A percentile compares a stretch with the other conserved stretches of the same genome.
These are phyloP conservation scores for Caenorhabditis brenneri DNA, from an alignment of 1,140 invertebrate genomes.

Conservation along the genomic window DNA sequence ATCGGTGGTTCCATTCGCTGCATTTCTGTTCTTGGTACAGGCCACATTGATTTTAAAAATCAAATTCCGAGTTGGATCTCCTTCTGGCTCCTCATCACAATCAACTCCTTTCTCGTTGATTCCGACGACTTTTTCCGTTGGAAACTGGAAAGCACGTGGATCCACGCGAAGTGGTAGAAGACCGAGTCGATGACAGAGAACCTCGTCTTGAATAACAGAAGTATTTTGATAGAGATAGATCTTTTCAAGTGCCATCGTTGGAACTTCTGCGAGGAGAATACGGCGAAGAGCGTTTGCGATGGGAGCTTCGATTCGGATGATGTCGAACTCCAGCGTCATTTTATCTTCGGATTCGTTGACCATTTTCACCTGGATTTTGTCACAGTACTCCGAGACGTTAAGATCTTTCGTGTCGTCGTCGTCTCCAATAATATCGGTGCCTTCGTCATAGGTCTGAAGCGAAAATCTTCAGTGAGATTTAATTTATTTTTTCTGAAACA, in stretches of 20 bases:
- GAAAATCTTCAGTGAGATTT: not conserved
- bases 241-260: conserved; percentile 98
- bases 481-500: not conserved
- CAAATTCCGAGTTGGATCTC: conserved; percentile 54
- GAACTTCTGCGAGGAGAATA: conserved; percentile 90
- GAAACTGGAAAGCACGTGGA: conserved; percentile 88
- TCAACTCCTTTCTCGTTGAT: conserved; percentile 60
- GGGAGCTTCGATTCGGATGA: conserved; percentile 86
- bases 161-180: conserved; percentile 92
- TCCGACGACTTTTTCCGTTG: conserved; percentile 73
- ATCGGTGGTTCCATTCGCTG: conserved; percentile 76
- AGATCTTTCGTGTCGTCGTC: not conserved
- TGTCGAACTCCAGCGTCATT: conserved; percentile 88
- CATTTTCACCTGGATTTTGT: conserved; percentile 61
- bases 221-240: conserved; percentile 94
- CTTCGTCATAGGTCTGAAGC: conserved; percentile 61
- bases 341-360: conserved; percentile 73
- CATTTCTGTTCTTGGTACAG: conserved; percentile 57
- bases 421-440: conserved; percentile 43
- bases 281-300: conserved; percentile 91
- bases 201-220: conserved; percentile 82
- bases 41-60: conserved; percentile 62
- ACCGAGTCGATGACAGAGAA: conserved; percentile 90
- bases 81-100: conserved; percentile 58
- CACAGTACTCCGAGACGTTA: conserved; percentile 52